Conservation (phyloP, 2,888 invertebrate genomes). For the Hemicrepidius hirtus region DNA sequence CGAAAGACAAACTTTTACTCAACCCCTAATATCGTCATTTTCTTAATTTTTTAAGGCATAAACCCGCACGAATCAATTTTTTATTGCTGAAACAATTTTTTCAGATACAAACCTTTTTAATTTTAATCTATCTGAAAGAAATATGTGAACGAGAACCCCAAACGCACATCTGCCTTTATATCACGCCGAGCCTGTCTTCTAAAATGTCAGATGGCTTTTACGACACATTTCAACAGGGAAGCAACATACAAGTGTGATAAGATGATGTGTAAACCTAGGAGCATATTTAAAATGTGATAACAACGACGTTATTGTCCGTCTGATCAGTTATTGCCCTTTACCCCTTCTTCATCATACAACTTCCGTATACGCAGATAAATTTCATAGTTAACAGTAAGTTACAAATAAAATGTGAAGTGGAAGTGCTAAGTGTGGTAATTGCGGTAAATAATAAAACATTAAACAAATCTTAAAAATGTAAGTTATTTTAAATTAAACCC, state of each 20-base stretch:
- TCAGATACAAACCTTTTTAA: too few species aligned
- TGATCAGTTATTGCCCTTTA: slow-evolving; percentile 28
- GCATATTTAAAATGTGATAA: slow-evolving; percentile 15
- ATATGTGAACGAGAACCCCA: background rate
- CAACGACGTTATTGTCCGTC: slow-evolving; percentile 1
- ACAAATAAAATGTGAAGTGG: background rate
- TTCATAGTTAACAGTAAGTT: slow-evolving; percentile 1
- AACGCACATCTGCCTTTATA: background rate
- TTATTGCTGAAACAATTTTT: too few species aligned
- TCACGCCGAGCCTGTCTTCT: background rate
- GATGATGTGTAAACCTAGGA: slow-evolving; percentile 18
- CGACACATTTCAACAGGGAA: slow-evolving; percentile 5
- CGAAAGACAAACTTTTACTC: too few species aligned
- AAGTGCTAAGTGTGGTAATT: background rate
- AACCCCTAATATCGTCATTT: too few species aligned
- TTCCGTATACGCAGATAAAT: slow-evolving; percentile 11
- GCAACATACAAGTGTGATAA: slow-evolving; percentile 1
- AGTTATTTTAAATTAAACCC: background rate
- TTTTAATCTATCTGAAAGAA: background rate
- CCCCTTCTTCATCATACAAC: slow-evolving; percentile 15
- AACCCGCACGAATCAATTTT: too few species aligned
- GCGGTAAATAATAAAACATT: background rate
- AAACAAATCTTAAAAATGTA: background rate
- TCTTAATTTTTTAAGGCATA: too few species aligned
- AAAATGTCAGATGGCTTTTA: slow-evolving; percentile 11